Conservation (phyloP, 2,797 vertebrate genomes). For the Scarus forsteni region DNA sequence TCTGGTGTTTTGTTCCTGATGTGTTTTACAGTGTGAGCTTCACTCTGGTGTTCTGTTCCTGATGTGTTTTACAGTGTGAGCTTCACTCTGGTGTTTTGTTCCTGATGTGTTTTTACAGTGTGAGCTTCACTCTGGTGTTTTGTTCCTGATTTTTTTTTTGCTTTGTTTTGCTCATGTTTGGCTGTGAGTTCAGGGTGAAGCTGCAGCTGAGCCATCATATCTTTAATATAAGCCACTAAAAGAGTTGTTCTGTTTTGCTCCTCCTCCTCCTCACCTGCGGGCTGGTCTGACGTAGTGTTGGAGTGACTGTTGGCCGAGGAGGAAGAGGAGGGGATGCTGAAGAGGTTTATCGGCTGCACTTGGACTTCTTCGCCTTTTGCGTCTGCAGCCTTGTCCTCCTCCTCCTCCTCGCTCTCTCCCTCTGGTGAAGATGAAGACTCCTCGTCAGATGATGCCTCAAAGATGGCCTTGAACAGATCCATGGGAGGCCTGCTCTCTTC, state of each 20-base stretch:
- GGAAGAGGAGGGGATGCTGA: conserved; percentile 35
- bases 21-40: no score
- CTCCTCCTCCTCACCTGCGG: conserved; percentile 29
- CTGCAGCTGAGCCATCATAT: background rate
- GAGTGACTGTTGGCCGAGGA: background rate
- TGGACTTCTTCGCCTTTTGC: conserved; percentile 14
- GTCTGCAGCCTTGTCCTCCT: conserved; percentile 7
- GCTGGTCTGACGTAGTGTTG: conserved; percentile 3
- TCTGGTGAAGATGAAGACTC: conserved; percentile 91
- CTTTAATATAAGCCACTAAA: background rate
- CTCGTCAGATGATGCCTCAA: conserved; percentile 92
- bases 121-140: no score
- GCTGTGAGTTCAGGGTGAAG: no score
- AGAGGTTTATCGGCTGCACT: conserved; percentile 35
- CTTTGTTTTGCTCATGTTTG: no score
- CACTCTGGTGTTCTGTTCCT: no score
- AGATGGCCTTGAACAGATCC: conserved; percentile 97
- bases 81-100: no score
- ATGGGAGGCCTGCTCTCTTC: conserved; percentile 90
- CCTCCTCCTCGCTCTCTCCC: conserved; percentile 79
- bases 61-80: no score
- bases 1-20: no score
- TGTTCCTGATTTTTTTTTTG: no score
- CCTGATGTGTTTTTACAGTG: no score
- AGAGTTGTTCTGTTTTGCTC: background rate